Evolutionary conservation across 2,113 vertebrate genomes (phyloP).

Genomic region (Oenanthe oenanthe): DNA sequence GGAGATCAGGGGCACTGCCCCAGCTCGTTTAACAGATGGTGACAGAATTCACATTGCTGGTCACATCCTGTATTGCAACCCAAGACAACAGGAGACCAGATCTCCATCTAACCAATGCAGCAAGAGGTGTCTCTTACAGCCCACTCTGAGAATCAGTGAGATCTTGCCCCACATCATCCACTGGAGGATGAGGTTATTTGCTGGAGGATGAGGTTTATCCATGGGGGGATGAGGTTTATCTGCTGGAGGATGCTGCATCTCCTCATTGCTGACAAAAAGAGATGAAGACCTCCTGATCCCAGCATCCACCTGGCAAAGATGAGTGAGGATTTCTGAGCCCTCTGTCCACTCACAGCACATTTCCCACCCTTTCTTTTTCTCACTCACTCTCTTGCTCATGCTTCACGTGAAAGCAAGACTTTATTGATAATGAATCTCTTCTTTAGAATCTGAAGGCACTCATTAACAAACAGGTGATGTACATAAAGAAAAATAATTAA

Average conservation of each 20-base stretch:
- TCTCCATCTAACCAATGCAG: neutral
- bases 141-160: too few relatives aligned
- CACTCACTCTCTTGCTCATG: neutral
- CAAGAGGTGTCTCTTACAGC: neutral
- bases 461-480: neutral
- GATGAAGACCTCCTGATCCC: neutral
- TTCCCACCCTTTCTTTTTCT: neutral
- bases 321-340: neutral
- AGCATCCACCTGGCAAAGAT: neutral
- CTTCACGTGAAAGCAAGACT: neutral
- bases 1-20: too few relatives aligned
- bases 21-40: too few relatives aligned
- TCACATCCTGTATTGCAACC: too few relatives aligned
- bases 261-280: neutral
- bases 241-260: neutral
- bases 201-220: neutral
- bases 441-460: neutral
- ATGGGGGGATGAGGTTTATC: fast-evolving
- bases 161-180: neutral
- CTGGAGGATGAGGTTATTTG: neutral
- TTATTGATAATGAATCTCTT: neutral
- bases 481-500: neutral
- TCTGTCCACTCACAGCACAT: neutral
- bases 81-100: neutral
- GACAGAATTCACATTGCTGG: too few relatives aligned